Conservation (phyloP, 1,140 invertebrate genomes). For the Drosophila neocordata region DNA sequence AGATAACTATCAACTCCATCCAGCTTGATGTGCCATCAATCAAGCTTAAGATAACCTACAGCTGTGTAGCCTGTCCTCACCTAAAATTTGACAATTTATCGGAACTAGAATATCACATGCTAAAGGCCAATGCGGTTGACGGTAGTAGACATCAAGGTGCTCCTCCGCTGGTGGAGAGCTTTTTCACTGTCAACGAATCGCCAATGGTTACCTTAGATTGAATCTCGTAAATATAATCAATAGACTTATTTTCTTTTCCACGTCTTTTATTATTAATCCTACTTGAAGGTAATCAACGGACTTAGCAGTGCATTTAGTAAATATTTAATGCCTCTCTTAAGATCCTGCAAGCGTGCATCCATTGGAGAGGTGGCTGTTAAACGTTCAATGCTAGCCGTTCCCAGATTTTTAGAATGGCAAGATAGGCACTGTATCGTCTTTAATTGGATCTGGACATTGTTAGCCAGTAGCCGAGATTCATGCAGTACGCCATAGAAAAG, state of each 20-base stretch:
- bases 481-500: conserved; percentile 87
- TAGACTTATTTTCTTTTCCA: background rate
- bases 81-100: background rate
- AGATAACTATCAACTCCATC: background rate
- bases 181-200: background rate
- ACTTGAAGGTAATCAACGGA: conserved; percentile 90
- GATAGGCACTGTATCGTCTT: conserved; percentile 87
- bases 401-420: conserved; percentile 85
- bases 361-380: conserved; percentile 75
- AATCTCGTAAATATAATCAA: background rate
- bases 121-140: background rate
- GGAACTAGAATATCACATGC: background rate
- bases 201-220: background rate
- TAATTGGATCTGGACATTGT: conserved; percentile 83
- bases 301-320: conserved; percentile 90
- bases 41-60: background rate
- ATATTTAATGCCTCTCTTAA: conserved; percentile 87
- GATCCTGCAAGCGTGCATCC: conserved; percentile 84
- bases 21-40: background rate
- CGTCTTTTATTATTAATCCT: conserved; percentile 25
- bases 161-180: background rate
- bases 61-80: conserved; percentile 1
- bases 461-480: conserved; percentile 67
- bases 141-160: background rate
- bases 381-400: conserved; percentile 82